Conservation (phyloP, 1,140 invertebrate genomes). For the Camponotus pennsylvanicus region DNA sequence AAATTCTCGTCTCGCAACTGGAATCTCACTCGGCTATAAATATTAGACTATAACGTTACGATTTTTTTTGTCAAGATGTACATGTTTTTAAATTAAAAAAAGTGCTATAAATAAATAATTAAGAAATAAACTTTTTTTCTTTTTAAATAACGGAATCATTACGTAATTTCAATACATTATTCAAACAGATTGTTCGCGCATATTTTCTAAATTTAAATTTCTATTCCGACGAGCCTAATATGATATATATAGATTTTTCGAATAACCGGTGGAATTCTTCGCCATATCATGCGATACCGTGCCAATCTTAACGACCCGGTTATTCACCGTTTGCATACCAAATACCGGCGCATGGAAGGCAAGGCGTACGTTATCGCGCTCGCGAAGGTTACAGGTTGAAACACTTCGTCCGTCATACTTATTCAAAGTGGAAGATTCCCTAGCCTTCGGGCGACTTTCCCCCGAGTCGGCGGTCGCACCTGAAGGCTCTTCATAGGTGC, state of each 20-base stretch:
- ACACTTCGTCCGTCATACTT: slow-evolving; percentile 60
- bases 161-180: neutral
- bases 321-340: slow-evolving; percentile 53
- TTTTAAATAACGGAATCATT: neutral
- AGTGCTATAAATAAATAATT: neutral
- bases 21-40: neutral
- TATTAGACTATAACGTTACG: neutral
- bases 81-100: neutral
- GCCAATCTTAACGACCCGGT: slow-evolving; percentile 37
- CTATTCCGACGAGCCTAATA: neutral
- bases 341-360: slow-evolving; percentile 23
- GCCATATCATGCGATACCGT: slow-evolving; percentile 41
- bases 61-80: neutral
- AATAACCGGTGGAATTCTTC: slow-evolving; percentile 37
- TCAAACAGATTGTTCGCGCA: neutral
- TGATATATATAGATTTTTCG: slow-evolving; percentile 9
- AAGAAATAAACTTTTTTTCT: neutral
- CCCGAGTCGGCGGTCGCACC: slow-evolving; percentile 43
- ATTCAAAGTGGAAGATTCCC: slow-evolving; percentile 63
- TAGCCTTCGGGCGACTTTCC: slow-evolving; percentile 49
- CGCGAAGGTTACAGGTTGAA: slow-evolving; percentile 59
- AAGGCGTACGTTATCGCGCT: slow-evolving; percentile 44
- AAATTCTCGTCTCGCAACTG: neutral
- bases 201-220: neutral
- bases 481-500: slow-evolving; percentile 59